Evolutionary conservation across 1,140 invertebrate species (phyloP).

Genomic region (Drosophila ambigua): DNA sequence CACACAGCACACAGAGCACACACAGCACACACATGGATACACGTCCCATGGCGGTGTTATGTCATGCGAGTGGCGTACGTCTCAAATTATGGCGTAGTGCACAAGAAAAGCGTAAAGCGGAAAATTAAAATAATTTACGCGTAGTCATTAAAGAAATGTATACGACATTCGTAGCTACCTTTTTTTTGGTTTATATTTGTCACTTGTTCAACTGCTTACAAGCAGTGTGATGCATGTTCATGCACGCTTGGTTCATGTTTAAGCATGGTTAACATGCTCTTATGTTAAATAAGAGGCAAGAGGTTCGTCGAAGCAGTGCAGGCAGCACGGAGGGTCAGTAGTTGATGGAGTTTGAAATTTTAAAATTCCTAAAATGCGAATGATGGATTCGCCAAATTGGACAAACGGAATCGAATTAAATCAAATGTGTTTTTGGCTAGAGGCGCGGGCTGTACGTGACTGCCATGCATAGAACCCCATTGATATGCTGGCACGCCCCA

Average conservation of each 20-base stretch:
- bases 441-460: conserved; percentile 15
- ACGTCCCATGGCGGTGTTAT: conserved; percentile 40
- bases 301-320: background rate
- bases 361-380: too few species aligned
- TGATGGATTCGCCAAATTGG: background rate
- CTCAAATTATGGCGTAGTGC: conserved; percentile 23
- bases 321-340: too few species aligned
- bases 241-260: too few species aligned
- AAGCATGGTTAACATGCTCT: too few species aligned
- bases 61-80: conserved; percentile 58
- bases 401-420: conserved; percentile 9
- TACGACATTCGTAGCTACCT: conserved; percentile 3
- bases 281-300: background rate
- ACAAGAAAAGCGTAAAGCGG: conserved; percentile 25
- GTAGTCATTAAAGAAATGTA: conserved; percentile 49
- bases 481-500: conserved; percentile 2
- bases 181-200: background rate
- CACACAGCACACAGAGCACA: conserved; percentile 4
- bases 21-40: conserved; percentile 2
- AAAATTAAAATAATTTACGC: conserved; percentile 51
- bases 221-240: too few species aligned
- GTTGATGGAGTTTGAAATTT: too few species aligned
- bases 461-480: conserved; percentile 19
- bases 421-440: conserved; percentile 1
- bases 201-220: too few species aligned